Base-by-base conservation (phyloP, 1,140 invertebrate species). In the Zophobas morio region DNA sequence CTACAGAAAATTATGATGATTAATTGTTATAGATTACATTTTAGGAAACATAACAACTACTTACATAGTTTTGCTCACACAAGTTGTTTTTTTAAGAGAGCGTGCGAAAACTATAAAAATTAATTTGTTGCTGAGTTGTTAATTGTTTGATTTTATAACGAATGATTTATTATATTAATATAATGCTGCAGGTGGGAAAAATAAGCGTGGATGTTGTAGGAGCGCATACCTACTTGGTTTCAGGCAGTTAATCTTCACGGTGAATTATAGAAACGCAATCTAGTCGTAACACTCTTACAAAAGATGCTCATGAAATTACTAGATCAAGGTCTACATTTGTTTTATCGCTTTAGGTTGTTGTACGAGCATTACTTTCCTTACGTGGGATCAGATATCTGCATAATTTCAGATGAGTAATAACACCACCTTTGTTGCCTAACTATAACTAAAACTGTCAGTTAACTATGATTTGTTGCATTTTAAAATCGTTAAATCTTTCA, bases 311-410 rank as follows among this genome's bases (percentile, higher is more conserved):
- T 42, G 39, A 66, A 42, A 66, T 42, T 66, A 66, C 60, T 66
- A 66, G 60, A 66, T 66, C 60, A 66, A 66, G 60, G 60, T 66
- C 37, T 42, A 66, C 8, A 39, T 66, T 40, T 39, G 33, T 66
- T 66, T 66, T 66, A 42, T 39, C 40, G 37, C 60, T 66, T 66
- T 40, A 20, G 54, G 34, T 40, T n/a, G 60, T 66, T 66, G 20
- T 20, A 20, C 20, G 20, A 20, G 20, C 42, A 36, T 66, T 66
- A 66, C 39, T 42, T 66, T 66, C 36, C 36, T 66, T 66, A 66
- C 60, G 60, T 66, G 60, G 60, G 60, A 66, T 40, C 60, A 66
- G 42, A 66, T 66, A 66, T 66, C 35, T 66, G n/a, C 60, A 66
- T 66, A 66, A 42, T 66, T 32, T 66, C 36, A 66, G 36, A 66